phyloP scores from a whole-genome alignment of 2,888 invertebrate species.

The Cephus pulcher region DNA sequence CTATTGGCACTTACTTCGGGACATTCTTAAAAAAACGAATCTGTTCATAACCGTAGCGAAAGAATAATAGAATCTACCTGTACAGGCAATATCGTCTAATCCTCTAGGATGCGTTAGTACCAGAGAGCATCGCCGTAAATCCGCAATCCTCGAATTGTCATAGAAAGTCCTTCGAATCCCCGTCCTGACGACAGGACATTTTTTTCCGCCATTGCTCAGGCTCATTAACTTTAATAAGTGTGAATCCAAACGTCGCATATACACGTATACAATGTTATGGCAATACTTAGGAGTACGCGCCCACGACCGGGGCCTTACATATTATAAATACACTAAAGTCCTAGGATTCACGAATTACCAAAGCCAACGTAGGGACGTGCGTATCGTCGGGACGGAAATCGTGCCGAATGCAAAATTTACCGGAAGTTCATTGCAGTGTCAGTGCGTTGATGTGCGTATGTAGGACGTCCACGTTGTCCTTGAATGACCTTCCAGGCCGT shows the following conservation, averaged over 20 bases:
- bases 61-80: neutral
- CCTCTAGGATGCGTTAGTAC: conserved; percentile 10
- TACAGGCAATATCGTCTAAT: neutral
- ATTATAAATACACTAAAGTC: conserved; percentile 50
- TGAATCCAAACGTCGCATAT: conserved; percentile 52
- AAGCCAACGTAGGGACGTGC: conserved; percentile 48
- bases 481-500: neutral
- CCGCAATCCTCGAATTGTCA: neutral
- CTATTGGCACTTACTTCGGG: neutral
- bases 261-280: conserved; percentile 53
- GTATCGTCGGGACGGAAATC: neutral
- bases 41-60: neutral
- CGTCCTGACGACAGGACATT: neutral
- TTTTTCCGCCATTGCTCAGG: neutral
- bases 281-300: conserved; percentile 45
- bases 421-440: neutral
- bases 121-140: conserved; percentile 15
- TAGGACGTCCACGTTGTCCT: neutral
- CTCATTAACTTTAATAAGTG: conserved; percentile 63
- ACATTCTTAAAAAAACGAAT: neutral
- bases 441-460: neutral
- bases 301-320: conserved; percentile 20
- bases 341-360: conserved; percentile 62
- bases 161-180: neutral
- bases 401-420: neutral